These are phyloP conservation scores for human DNA, from an alignment of 2,113 vertebrate genomes.

Conservation along the genomic window GRCh38 chr15:99980501-99981000, in stretches of 20 bases:
- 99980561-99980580: rapidly evolving
- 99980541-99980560: neutral
- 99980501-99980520: rapidly evolving
- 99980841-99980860: neutral
- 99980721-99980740: neutral
- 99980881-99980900: neutral
- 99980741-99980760: neutral
- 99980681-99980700: neutral
- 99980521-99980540: neutral
- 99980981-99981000: neutral
- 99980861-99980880: neutral
- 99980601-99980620: neutral
- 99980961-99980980: no score
- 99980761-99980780: neutral
- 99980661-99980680: neutral
- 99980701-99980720: neutral
- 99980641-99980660: neutral
- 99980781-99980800: neutral
- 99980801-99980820: neutral
- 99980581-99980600: neutral
- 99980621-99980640: neutral
- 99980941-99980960: neutral
- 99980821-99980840: neutral
- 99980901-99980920: neutral
- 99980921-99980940: rapidly evolving